Percentiles rank a stretch among this genome's conserved stretches.
These are phyloP conservation scores for Alouatta palliata DNA, from an alignment of 2,113 vertebrate species.

Conservation along the genomic window DNA sequence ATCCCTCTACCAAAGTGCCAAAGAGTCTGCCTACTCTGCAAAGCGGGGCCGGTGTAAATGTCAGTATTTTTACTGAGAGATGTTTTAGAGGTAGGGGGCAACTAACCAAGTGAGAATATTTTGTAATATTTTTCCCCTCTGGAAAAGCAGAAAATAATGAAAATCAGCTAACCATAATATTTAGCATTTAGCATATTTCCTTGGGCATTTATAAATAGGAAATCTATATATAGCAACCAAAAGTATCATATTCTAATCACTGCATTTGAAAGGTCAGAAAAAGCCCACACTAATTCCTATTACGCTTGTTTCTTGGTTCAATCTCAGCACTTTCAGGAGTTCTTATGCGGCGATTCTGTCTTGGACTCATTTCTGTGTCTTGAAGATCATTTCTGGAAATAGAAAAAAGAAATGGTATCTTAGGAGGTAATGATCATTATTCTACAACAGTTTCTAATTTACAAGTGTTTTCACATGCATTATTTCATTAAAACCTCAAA, in stretches of 20 bases:
- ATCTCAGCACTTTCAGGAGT: fast-evolving
- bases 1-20: background rate
- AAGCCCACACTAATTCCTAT: constrained; percentile 63
- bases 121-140: background rate
- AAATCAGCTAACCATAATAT: background rate
- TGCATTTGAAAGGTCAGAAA: fast-evolving
- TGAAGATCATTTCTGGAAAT: constrained; percentile 40
- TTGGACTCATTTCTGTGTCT: background rate
- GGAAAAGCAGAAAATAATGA: constrained; percentile 7
- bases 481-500: background rate
- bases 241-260: fast-evolving
- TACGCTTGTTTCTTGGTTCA: constrained; percentile 76
- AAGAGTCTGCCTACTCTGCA: background rate
- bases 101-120: background rate
- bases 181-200: background rate
- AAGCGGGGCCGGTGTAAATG: background rate
- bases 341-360: background rate
- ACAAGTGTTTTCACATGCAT: background rate
- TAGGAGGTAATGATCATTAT: background rate
- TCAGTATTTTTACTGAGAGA: background rate
- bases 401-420: background rate
- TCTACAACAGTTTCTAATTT: background rate
- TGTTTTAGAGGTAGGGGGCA: background rate
- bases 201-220: background rate
- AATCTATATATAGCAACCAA: background rate